Conservation (phyloP, 2,888 invertebrate species). For the Alsophila aescularia region DNA sequence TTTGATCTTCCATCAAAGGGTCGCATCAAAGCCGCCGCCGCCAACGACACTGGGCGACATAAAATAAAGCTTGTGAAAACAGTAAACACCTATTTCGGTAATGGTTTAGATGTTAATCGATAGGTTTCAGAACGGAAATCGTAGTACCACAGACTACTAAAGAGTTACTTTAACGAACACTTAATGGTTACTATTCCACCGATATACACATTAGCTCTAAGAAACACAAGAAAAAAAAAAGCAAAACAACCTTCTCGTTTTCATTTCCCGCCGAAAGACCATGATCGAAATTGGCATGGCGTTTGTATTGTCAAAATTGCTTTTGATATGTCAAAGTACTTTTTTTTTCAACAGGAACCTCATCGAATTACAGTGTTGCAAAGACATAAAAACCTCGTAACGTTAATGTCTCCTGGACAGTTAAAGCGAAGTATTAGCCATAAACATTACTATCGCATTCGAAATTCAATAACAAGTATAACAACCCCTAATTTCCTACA, state of each 20-base stretch:
- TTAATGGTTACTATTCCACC: too few relatives aligned
- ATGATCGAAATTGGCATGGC: too few relatives aligned
- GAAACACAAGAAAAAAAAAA: too few relatives aligned
- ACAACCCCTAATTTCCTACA: slow-evolving; percentile 13
- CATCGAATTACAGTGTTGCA: too few relatives aligned
- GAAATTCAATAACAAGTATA: slow-evolving; percentile 21
- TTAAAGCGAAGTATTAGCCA: neutral
- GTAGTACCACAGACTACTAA: slow-evolving; percentile 5
- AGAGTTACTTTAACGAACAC: too few relatives aligned
- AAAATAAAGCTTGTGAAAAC: slow-evolving; percentile 52
- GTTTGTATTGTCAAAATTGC: too few relatives aligned
- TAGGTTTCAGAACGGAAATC: slow-evolving; percentile 48
- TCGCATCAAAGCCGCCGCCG: slow-evolving; percentile 39
- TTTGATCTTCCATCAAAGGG: slow-evolving; percentile 67
- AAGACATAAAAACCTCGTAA: neutral
- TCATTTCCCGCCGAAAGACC: too few relatives aligned
- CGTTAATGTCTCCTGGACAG: neutral
- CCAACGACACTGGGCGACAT: slow-evolving; percentile 43
- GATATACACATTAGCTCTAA: too few relatives aligned
- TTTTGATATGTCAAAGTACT: too few relatives aligned
- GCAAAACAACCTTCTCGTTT: too few relatives aligned
- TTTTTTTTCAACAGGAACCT: too few relatives aligned
- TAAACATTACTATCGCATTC: slow-evolving; percentile 18
- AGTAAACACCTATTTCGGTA: slow-evolving; percentile 48
- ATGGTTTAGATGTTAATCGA: slow-evolving; percentile 47